A percentile compares a stretch with the other conserved stretches of the same genome.
Conservation (phyloP, 2,888 invertebrate species). For the Asteroscopus sphinx region DNA sequence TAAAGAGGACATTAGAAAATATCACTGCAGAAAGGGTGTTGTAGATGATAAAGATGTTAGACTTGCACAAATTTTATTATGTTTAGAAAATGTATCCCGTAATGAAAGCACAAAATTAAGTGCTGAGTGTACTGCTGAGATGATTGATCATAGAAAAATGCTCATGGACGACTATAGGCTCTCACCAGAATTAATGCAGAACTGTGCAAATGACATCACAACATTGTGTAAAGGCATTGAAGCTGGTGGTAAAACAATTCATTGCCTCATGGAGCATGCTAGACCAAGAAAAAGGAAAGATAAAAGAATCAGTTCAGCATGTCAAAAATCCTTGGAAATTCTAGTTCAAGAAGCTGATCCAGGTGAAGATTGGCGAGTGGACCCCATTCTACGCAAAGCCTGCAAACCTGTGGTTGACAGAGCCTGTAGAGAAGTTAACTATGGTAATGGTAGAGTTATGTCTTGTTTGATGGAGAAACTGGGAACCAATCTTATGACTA, state of each 20-base stretch:
- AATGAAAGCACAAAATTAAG: slow-evolving; percentile 93
- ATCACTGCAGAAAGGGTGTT: slow-evolving; percentile 95
- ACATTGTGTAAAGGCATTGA: slow-evolving; percentile 93
- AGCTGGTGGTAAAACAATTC: slow-evolving; percentile 96
- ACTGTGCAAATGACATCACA: slow-evolving; percentile 96
- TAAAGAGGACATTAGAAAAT: slow-evolving; percentile 95
- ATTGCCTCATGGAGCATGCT: slow-evolving; percentile 98
- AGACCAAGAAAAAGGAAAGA: slow-evolving; percentile 91
- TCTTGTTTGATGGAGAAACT: slow-evolving; percentile 98
- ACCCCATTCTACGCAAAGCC: slow-evolving; percentile 96
- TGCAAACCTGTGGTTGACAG: slow-evolving; percentile 96
- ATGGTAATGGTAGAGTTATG: slow-evolving; percentile 95
- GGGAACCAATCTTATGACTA: slow-evolving; percentile 95
- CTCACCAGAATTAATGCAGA: slow-evolving; percentile 97
- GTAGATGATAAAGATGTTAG: slow-evolving; percentile 95
- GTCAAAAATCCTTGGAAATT: slow-evolving; percentile 94
- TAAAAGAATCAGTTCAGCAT: slow-evolving; percentile 91
- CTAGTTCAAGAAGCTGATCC: slow-evolving; percentile 96
- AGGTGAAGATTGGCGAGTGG: slow-evolving; percentile 98
- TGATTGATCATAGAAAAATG: slow-evolving; percentile 96
- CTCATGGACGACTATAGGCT: slow-evolving; percentile 98
- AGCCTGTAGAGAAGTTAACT: slow-evolving; percentile 93
- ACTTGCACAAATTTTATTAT: slow-evolving; percentile 97
- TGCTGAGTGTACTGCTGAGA: slow-evolving; percentile 95
- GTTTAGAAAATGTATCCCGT: slow-evolving; percentile 94